Conservation (phyloP, 2,888 invertebrate species). For the Mactromeris polynyma region DNA sequence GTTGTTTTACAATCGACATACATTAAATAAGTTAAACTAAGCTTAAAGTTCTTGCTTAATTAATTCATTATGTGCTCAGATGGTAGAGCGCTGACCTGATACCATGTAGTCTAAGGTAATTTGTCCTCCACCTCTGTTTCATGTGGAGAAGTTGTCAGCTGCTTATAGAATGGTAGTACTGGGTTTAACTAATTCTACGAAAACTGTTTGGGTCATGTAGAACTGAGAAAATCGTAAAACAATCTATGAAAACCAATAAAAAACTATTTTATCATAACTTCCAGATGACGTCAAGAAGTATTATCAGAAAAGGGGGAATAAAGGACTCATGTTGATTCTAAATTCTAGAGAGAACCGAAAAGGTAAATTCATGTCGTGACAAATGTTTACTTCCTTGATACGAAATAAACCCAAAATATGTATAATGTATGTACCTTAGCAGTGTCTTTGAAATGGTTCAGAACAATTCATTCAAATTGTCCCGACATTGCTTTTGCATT, state of each 20-base stretch:
- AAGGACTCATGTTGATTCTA: constrained; percentile 61
- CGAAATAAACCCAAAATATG: too few species aligned
- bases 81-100: too few species aligned
- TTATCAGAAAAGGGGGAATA: constrained; percentile 37
- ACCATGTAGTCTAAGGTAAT: not conserved
- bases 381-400: too few species aligned
- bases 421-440: too few species aligned
- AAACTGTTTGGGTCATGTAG: not conserved
- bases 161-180: not conserved
- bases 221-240: not conserved
- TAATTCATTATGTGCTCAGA: too few species aligned
- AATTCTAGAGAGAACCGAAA: constrained; percentile 56
- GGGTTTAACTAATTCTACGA: not conserved
- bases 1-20: too few species aligned
- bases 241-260: not conserved
- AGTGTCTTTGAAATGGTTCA: not conserved
- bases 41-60: too few species aligned
- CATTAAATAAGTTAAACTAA: too few species aligned
- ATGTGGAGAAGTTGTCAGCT: not conserved
- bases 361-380: constrained; percentile 56
- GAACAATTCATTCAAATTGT: not conserved
- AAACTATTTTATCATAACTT: not conserved
- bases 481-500: not conserved
- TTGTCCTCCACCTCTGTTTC: not conserved
- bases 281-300: not conserved